Evolutionary conservation across 2,113 vertebrate species (phyloP).

Genomic region (Indri indri): DNA sequence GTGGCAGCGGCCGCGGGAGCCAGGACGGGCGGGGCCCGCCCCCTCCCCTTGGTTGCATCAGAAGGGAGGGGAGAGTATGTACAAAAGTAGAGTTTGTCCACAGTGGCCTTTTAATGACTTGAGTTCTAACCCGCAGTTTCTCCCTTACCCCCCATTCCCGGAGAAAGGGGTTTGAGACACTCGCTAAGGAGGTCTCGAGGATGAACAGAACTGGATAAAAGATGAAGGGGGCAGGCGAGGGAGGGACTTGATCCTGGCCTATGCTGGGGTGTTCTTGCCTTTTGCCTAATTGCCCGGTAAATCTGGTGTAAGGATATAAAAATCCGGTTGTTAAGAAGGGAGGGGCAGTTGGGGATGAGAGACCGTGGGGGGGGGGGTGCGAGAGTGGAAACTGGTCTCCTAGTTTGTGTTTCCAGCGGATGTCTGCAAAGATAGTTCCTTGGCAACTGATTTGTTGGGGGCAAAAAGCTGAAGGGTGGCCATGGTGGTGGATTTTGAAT

Average conservation of each 20-base stretch:
- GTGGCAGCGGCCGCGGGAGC: slow-evolving; percentile 78
- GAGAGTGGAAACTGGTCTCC: background rate
- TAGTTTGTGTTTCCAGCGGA: background rate
- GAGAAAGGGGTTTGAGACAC: background rate
- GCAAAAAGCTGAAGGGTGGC: background rate
- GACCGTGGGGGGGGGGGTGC: no score
- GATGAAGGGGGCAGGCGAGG: background rate
- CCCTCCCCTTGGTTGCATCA: slow-evolving; percentile 44
- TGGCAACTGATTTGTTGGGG: background rate
- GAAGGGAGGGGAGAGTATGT: slow-evolving; percentile 19
- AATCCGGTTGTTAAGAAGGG: background rate
- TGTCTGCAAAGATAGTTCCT: background rate
- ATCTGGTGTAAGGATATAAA: background rate
- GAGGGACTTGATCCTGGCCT: background rate
- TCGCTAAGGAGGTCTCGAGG: background rate
- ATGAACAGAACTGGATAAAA: background rate
- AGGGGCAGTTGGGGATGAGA: background rate
- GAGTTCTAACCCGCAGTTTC: background rate
- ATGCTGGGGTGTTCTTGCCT: background rate
- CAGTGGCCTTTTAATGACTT: background rate
- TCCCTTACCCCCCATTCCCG: background rate
- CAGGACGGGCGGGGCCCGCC: slow-evolving; percentile 22
- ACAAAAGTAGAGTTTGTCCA: slow-evolving; percentile 4
- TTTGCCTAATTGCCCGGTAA: background rate
- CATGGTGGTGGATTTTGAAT: background rate